These are phyloP conservation scores for Odontomachus brunneus DNA, from an alignment of 1,140 invertebrate species.

Conservation along the genomic window DNA sequence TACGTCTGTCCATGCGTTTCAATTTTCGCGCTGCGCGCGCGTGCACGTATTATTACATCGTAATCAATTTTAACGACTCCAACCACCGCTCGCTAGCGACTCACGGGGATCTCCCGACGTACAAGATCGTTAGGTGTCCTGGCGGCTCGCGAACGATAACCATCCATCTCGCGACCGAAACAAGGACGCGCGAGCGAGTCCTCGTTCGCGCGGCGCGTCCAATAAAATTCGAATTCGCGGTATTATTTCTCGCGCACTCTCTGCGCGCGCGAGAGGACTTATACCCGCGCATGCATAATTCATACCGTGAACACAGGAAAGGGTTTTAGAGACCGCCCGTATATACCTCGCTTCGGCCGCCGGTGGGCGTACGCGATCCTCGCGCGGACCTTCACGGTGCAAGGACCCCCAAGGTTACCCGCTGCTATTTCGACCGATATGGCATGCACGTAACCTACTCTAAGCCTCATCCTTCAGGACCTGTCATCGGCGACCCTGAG, in stretches of 20 bases:
- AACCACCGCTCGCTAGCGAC: conserved; percentile 6
- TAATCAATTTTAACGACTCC: conserved; percentile 56
- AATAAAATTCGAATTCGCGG: conserved; percentile 37
- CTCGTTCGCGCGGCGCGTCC: neutral
- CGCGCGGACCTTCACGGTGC: conserved; percentile 59
- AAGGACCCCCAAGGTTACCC: conserved; percentile 67
- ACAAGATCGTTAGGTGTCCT: conserved; percentile 28
- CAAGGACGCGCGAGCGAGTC: neutral
- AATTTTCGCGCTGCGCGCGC: conserved; percentile 33
- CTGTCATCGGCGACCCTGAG: conserved; percentile 64
- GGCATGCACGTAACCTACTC: conserved; percentile 70
- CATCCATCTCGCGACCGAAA: conserved; percentile 19
- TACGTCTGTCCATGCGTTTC: conserved; percentile 40
- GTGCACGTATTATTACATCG: conserved; percentile 50
- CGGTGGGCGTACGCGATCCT: conserved; percentile 59
- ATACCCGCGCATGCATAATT: conserved; percentile 30
- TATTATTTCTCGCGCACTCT: conserved; percentile 30
- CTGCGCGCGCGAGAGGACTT: neutral
- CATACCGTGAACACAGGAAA: conserved; percentile 16
- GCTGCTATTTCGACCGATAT: conserved; percentile 66
- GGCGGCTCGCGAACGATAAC: neutral
- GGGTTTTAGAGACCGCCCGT: neutral
- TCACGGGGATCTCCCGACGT: neutral
- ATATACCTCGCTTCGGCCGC: neutral
- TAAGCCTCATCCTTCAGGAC: conserved; percentile 66